Conservation (phyloP, 2,888 invertebrate genomes). For the Drosophila percnosoma region DNA sequence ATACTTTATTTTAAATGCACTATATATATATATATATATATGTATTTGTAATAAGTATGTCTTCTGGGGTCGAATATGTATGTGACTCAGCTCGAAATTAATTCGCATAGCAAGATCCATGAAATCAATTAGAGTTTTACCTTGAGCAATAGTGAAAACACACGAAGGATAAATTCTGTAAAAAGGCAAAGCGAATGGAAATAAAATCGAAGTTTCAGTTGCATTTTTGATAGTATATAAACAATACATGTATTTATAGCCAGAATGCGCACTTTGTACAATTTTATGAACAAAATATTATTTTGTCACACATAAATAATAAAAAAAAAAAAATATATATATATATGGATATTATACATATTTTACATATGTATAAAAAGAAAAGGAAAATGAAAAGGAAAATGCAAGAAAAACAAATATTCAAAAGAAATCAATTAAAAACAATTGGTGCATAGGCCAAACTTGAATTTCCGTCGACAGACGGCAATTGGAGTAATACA, state of each 20-base stretch:
- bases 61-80: background rate
- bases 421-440: constrained; percentile 18
- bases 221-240: constrained; percentile 53
- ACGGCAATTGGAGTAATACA: constrained; percentile 1
- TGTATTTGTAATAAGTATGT: constrained; percentile 6
- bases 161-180: constrained; percentile 27
- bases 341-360: constrained; percentile 25
- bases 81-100: constrained; percentile 23
- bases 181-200: constrained; percentile 22
- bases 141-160: constrained; percentile 17
- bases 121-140: constrained; percentile 41
- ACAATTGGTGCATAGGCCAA: constrained; percentile 35
- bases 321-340: constrained; percentile 5
- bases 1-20: constrained; percentile 72
- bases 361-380: constrained; percentile 6
- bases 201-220: constrained; percentile 34
- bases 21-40: constrained; percentile 21
- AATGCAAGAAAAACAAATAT: constrained; percentile 1
- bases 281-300: constrained; percentile 59
- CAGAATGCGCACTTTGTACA: constrained; percentile 75
- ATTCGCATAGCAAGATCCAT: constrained; percentile 33
- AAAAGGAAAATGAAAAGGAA: background rate
- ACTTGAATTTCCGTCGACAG: constrained; percentile 21
- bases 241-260: constrained; percentile 34
- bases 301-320: constrained; percentile 47